These are phyloP conservation scores for Cygnus olor DNA, from an alignment of 2,797 vertebrate genomes.

Conservation along the genomic window DNA sequence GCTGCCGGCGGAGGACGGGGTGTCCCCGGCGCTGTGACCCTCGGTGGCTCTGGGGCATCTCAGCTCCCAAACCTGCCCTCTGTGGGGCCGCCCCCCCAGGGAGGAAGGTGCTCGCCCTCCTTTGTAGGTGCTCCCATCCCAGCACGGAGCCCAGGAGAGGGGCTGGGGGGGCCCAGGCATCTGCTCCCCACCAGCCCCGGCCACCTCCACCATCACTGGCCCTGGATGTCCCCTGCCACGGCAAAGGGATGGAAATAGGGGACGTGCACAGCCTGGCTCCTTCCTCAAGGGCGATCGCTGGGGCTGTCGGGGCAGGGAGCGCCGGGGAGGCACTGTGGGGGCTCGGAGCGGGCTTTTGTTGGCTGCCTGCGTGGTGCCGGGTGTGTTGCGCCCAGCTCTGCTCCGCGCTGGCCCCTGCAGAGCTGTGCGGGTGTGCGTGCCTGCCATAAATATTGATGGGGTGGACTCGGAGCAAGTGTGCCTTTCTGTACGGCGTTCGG, in stretches of 20 bases:
- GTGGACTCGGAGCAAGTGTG: neutral
- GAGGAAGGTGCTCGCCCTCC: neutral
- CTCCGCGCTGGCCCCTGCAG: slow-evolving; percentile 8
- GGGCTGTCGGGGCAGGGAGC: accelerated
- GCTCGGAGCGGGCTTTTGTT: neutral
- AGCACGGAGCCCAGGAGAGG: neutral
- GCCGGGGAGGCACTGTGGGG: accelerated
- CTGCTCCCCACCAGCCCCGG: accelerated
- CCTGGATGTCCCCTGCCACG: neutral
- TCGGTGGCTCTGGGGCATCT: accelerated
- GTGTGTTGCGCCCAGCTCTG: neutral
- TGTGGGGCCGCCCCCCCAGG: accelerated
- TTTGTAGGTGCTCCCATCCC: neutral
- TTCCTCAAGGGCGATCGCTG: neutral
- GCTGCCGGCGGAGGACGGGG: neutral
- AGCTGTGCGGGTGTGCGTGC: slow-evolving; percentile 16
- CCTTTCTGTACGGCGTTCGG: neutral
- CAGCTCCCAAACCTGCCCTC: neutral
- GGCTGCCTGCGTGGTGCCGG: neutral
- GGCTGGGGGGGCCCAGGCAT: neutral
- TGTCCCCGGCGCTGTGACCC: neutral
- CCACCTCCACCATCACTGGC: accelerated
- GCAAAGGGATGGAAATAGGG: neutral
- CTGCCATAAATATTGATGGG: slow-evolving; percentile 65
- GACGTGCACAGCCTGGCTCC: neutral